Conservation (phyloP, 2,888 invertebrate genomes). For the Heliconius hortense region DNA sequence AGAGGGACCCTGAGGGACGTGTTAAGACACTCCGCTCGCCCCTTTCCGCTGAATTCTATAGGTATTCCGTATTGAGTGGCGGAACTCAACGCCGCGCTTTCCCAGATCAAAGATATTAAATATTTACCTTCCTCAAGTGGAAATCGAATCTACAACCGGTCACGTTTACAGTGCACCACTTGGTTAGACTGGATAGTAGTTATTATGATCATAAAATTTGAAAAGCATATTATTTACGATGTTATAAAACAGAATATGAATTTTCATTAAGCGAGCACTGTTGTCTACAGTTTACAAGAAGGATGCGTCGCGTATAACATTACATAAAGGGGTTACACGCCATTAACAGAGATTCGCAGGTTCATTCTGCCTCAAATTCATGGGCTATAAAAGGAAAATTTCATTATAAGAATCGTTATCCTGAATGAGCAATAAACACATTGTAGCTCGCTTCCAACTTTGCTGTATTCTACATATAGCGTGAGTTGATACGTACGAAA, state of each 20-base stretch:
- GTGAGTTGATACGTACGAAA: neutral
- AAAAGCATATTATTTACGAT: neutral
- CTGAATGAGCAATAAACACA: conserved; percentile 37
- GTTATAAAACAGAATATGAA: neutral
- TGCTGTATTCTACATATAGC: conserved; percentile 16
- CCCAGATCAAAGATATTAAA: no score
- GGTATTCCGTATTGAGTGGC: no score
- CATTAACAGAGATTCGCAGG: conserved; percentile 31
- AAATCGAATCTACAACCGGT: no score
- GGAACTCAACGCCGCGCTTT: no score
- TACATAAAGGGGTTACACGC: conserved; percentile 44
- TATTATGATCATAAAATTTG: neutral
- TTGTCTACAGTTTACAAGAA: conserved; percentile 11
- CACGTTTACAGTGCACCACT: no score
- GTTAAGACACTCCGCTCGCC: no score
- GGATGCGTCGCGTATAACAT: conserved; percentile 25
- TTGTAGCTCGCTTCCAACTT: conserved; percentile 33
- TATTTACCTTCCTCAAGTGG: no score
- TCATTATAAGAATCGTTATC: conserved; percentile 36
- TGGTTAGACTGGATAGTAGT: neutral
- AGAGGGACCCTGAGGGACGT: no score
- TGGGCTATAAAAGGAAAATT: conserved; percentile 36
- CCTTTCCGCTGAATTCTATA: no score
- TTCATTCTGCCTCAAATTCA: conserved; percentile 33
- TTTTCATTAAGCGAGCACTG: conserved; percentile 1